phyloP scores from a whole-genome alignment of 2,797 vertebrate species.

The Nyctibius grandis region DNA sequence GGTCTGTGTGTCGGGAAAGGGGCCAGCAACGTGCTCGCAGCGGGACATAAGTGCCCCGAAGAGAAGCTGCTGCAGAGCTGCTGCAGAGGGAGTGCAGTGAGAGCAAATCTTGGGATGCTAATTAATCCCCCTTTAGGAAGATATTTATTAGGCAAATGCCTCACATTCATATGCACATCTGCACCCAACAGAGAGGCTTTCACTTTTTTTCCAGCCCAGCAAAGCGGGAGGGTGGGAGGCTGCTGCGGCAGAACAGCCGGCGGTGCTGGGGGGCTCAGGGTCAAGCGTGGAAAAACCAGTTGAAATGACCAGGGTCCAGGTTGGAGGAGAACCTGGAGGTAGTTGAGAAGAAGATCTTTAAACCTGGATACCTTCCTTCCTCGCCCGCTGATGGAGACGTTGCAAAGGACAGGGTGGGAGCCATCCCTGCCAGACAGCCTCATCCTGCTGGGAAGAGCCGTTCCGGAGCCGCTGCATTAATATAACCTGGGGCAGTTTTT shows the following conservation, averaged over 20 bases:
- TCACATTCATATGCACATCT: constrained; percentile 27
- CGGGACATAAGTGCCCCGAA: background rate
- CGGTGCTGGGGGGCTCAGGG: background rate
- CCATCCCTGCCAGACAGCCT: background rate
- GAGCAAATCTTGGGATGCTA: background rate
- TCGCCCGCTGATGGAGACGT: background rate
- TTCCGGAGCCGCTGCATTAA: background rate
- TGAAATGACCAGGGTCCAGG: background rate
- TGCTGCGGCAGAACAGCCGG: fast-evolving
- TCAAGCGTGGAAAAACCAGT: background rate
- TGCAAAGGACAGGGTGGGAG: background rate
- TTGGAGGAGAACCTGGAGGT: background rate
- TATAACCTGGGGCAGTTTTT: constrained; percentile 18
- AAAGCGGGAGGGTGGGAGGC: background rate
- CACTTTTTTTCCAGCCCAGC: background rate
- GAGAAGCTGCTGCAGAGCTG: background rate
- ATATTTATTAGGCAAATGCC: constrained; percentile 42
- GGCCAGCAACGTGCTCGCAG: background rate
- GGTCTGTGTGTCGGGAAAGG: background rate
- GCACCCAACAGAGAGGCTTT: constrained; percentile 5
- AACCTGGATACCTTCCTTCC: background rate
- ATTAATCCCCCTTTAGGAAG: constrained; percentile 23
- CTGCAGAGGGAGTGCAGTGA: background rate
- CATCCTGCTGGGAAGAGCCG: background rate
- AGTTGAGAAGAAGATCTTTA: background rate